Base-by-base conservation (phyloP, 2,888 invertebrate genomes). In the Agrilus biguttatus region DNA sequence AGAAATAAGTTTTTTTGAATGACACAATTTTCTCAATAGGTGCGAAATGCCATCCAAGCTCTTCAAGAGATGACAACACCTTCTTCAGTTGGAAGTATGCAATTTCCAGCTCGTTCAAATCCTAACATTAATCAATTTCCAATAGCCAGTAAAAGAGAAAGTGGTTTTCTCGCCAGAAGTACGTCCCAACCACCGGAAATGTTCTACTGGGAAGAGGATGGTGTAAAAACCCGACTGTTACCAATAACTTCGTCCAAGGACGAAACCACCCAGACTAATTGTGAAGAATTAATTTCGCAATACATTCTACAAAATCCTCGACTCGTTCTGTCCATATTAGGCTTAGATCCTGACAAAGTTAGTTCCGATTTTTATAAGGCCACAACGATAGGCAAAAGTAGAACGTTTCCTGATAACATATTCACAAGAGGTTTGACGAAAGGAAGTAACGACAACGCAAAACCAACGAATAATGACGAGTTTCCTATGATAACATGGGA, bases 121-220 rank as follows among this genome's bases (percentile, higher is more conserved):
- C 87, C 87, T 5, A 87, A 70, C 55, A 60, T 66, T 42, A 62
- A 75, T 65, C 68, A 74, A 66, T 49, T 53, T 23, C 51, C 69
- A 69, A 41, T 60, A 56, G 12, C 58, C 51, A 51, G 60, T 55
- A 36, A 43, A 19, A 48, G 52, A 19, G 58, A 62, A 33, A 63
- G 62, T 50, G 73, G 72, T 47, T 66, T 75, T 47, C 70, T 88
- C 41, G 83, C 83, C 2, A 73, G 87, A 45, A 81, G 84, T 59
- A 82, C 83, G 44, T 88, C 87, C 2, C 87, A 88, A 66, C 87
- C 87, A 0, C 85, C 87, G 1, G 87, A 87, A 55, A 85, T 86
- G 49, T 83, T 87, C 63, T 80, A 80, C 54, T 83, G 85, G 74
- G 82, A 83, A 54, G 73, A 72, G 10, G 52, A 43, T 36, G 32